These are phyloP conservation scores for Apostichopus japonicus DNA, from an alignment of 35 echinoderm and acorn worm species.

Conservation along the genomic window DNA sequence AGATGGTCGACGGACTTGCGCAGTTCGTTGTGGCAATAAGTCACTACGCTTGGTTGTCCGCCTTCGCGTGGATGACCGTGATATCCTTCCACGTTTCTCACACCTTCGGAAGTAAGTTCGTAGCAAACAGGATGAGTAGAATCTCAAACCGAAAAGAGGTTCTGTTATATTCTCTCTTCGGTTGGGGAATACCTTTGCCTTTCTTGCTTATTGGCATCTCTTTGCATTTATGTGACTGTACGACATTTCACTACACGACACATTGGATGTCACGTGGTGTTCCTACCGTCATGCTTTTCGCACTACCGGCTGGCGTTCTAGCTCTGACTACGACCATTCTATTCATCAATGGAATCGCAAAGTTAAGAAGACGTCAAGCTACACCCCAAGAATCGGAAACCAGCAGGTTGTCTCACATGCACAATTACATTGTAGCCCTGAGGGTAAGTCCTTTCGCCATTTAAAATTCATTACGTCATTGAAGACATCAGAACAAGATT, in stretches of 20 bases:
- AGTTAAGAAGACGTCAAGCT: slow-evolving; percentile 1
- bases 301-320: slow-evolving; percentile 34
- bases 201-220: slow-evolving; percentile 4
- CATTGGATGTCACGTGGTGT: slow-evolving; percentile 49
- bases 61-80: slow-evolving; percentile 44
- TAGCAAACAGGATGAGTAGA: slow-evolving; percentile 34
- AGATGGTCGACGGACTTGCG: slow-evolving; percentile 53
- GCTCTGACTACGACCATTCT: slow-evolving; percentile 11
- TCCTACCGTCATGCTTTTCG: slow-evolving; percentile 11
- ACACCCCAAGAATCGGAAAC: not conserved
- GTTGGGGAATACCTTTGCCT: slow-evolving; percentile 43
- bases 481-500: not conserved
- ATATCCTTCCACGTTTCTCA: slow-evolving; percentile 53
- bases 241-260: slow-evolving; percentile 23
- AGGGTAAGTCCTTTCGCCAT: not conserved
- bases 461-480: not conserved
- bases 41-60: slow-evolving; percentile 27
- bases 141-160: not conserved
- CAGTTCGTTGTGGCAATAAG: slow-evolving; percentile 2
- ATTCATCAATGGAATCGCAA: slow-evolving; percentile 21
- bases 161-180: slow-evolving; percentile 8
- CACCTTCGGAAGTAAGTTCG: slow-evolving; percentile 39
- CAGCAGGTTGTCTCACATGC: not conserved
- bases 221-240: slow-evolving; percentile 33
- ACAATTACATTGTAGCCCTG: slow-evolving; percentile 40